phyloP scores from a whole-genome alignment of 2,888 invertebrate genomes.

The Blera fallax region DNA sequence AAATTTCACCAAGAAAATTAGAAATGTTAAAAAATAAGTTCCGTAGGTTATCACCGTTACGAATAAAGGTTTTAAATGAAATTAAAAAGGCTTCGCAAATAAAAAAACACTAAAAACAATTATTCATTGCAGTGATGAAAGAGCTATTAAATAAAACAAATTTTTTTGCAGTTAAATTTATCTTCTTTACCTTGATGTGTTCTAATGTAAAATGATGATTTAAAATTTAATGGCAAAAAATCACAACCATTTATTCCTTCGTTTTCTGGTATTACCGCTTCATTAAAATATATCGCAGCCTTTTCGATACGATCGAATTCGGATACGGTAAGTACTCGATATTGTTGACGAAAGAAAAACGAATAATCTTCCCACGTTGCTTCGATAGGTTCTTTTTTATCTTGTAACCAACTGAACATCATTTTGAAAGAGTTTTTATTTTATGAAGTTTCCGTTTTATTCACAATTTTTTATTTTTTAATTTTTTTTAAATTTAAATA shows the following conservation, averaged over 20 bases:
- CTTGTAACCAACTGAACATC: constrained; percentile 80
- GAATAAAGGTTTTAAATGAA: too few species aligned
- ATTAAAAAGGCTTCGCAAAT: too few species aligned
- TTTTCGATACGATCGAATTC: constrained; percentile 82
- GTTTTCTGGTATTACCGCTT: constrained; percentile 79
- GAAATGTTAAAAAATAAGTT: too few species aligned
- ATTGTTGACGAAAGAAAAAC: constrained; percentile 80
- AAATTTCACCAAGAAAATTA: too few species aligned
- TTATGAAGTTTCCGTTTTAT: constrained; percentile 49
- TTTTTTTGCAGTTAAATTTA: background rate
- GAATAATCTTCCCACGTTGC: constrained; percentile 83
- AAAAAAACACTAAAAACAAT: too few species aligned
- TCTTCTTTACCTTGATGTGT: constrained; percentile 82
- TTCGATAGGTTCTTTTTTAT: constrained; percentile 80
- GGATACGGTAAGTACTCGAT: constrained; percentile 81
- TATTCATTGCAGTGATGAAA: too few species aligned
- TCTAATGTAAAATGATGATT: constrained; percentile 81
- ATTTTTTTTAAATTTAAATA: constrained; percentile 37
- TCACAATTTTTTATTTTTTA: constrained; percentile 51
- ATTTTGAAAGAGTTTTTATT: constrained; percentile 74
- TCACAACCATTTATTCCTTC: constrained; percentile 80
- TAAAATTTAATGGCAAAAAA: constrained; percentile 81
- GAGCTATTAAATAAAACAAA: too few species aligned
- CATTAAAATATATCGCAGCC: constrained; percentile 79
- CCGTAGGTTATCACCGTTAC: too few species aligned